These are phyloP conservation scores for Bemisia tabaci DNA, from an alignment of 1,140 invertebrate species.

Conservation along the genomic window DNA sequence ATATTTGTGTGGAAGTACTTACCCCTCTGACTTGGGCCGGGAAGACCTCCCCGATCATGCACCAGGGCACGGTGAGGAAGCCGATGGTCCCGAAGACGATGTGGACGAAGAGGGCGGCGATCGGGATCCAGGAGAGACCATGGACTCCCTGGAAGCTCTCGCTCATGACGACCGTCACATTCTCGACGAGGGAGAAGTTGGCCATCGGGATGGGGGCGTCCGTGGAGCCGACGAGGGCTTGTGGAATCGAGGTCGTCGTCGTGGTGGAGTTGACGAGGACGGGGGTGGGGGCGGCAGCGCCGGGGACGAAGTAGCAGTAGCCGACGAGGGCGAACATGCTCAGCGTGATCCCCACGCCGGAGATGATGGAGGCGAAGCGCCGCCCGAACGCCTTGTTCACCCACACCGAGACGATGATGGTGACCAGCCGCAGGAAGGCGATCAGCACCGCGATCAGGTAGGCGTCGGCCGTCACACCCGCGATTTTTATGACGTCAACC, in stretches of 20 bases:
- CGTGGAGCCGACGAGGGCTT: conserved; percentile 42
- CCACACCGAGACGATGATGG: conserved; percentile 37
- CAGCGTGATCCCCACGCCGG: conserved; percentile 44
- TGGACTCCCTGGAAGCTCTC: conserved; percentile 26
- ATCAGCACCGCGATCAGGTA: conserved; percentile 42
- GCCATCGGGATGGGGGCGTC: conserved; percentile 44
- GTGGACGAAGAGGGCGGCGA: conserved; percentile 45
- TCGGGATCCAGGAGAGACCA: conserved; percentile 33
- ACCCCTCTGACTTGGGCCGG: conserved; percentile 45
- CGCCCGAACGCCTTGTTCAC: conserved; percentile 41
- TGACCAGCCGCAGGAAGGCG: conserved; percentile 38
- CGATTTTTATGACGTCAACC: conserved; percentile 43
- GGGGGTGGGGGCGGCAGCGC: conserved; percentile 29
- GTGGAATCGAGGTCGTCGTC: background rate
- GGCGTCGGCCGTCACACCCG: conserved; percentile 39
- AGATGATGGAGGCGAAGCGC: conserved; percentile 35
- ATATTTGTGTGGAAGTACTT: too few relatives aligned
- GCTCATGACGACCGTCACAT: conserved; percentile 28
- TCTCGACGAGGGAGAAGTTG: conserved; percentile 18
- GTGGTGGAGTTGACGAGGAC: conserved; percentile 16
- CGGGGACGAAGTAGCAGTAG: conserved; percentile 27
- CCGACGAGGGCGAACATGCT: conserved; percentile 31
- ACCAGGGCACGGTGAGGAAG: conserved; percentile 54
- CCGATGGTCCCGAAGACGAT: conserved; percentile 57
- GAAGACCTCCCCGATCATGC: conserved; percentile 56